Conservation (phyloP, 1,140 invertebrate species). For the Orius insidiosus region DNA sequence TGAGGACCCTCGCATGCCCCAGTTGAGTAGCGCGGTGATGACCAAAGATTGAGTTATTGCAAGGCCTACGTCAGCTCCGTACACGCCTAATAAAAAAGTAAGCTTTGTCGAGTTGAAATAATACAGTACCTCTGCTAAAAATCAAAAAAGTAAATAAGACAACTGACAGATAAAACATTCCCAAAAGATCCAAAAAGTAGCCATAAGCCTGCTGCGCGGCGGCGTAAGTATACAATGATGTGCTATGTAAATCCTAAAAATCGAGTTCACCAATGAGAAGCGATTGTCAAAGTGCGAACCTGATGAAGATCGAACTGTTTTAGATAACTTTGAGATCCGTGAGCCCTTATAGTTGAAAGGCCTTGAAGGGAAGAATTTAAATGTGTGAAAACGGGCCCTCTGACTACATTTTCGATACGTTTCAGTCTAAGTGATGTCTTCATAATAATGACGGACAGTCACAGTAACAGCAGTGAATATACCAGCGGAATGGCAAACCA, state of each 20-base stretch:
- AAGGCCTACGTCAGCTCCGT: conserved; percentile 52
- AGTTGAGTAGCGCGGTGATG: conserved; percentile 65
- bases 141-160: conserved; percentile 5
- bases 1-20: conserved; percentile 57
- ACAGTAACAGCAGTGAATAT: conserved; percentile 53
- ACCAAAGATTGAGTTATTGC: conserved; percentile 67
- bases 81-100: no score
- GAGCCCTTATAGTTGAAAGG: conserved; percentile 72
- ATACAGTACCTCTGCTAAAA: conserved; percentile 1
- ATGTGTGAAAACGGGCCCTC: conserved; percentile 73
- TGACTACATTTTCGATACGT: conserved; percentile 53
- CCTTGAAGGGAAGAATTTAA: conserved; percentile 74
- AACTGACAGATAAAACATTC: conserved; percentile 1
- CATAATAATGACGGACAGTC: conserved; percentile 54
- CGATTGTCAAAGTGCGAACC: conserved; percentile 24
- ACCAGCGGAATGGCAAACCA: conserved; percentile 54
- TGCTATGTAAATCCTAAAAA: conserved; percentile 21
- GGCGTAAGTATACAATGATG: conserved; percentile 20
- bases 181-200: conserved; percentile 5
- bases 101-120: no score
- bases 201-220: conserved; percentile 6
- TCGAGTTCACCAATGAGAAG: background rate
- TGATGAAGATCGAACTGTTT: conserved; percentile 63
- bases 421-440: conserved; percentile 69
- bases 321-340: conserved; percentile 55